Evolutionary conservation across 2,797 vertebrate species (phyloP).

Genomic region (Acropternis orthonyx): DNA sequence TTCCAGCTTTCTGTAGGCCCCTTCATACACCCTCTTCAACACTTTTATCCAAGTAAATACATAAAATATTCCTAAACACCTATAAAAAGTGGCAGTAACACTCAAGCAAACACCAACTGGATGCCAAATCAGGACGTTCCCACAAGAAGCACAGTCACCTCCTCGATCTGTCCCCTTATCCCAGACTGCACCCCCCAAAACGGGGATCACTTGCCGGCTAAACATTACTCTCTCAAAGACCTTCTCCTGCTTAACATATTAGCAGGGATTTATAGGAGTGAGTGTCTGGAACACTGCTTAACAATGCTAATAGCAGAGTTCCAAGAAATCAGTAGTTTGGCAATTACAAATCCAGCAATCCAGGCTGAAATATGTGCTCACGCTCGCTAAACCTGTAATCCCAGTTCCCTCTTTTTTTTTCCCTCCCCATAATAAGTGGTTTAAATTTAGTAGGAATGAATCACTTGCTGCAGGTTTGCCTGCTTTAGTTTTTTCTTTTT

Average conservation of each 20-base stretch:
- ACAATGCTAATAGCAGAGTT: slow-evolving; percentile 37
- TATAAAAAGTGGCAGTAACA: not conserved
- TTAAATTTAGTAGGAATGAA: slow-evolving; percentile 53
- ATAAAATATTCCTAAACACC: not conserved
- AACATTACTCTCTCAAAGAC: not conserved
- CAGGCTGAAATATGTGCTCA: not conserved
- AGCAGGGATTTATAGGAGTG: slow-evolving; percentile 36
- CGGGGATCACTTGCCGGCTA: not conserved
- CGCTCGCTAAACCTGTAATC: slow-evolving; percentile 40
- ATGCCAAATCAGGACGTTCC: not conserved
- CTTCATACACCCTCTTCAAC: rapidly evolving
- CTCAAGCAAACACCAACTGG: not conserved
- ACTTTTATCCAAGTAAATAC: not conserved
- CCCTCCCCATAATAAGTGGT: slow-evolving; percentile 1
- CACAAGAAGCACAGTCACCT: not conserved
- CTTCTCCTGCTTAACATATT: slow-evolving; percentile 19
- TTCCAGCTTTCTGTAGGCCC: not conserved
- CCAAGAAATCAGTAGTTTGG: slow-evolving; percentile 52
- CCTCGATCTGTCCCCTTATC: not conserved
- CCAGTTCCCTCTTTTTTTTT: not conserved
- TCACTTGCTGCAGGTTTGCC: slow-evolving; percentile 25
- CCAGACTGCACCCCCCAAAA: not conserved
- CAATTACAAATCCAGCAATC: slow-evolving; percentile 1
- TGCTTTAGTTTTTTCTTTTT: not conserved
- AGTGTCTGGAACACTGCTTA: slow-evolving; percentile 52